Percentiles rank a stretch among this genome's conserved stretches.
phyloP scores from a whole-genome alignment of 2,888 invertebrate genomes.

The Amaurobius ferox region DNA sequence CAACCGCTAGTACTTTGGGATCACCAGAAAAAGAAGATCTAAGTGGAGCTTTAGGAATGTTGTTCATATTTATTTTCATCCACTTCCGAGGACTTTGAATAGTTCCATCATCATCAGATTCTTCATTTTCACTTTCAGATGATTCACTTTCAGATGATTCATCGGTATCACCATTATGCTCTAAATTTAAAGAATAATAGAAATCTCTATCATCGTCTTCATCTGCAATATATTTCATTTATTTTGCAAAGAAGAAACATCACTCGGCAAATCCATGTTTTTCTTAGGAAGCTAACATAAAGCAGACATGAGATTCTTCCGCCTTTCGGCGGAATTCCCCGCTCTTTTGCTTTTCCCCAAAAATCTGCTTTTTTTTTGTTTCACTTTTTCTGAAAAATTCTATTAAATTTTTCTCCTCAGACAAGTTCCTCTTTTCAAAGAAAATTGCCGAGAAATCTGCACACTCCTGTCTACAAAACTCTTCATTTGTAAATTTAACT shows the following conservation, averaged over 20 bases:
- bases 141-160: too few species aligned
- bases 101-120: constrained; percentile 32
- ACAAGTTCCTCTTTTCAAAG: too few species aligned
- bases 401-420: too few species aligned
- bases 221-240: not conserved
- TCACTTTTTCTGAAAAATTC: too few species aligned
- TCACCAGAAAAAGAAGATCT: constrained; percentile 23
- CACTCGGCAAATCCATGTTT: not conserved
- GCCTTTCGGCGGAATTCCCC: too few species aligned
- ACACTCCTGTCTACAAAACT: too few species aligned
- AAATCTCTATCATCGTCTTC: not conserved
- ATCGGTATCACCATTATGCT: not conserved
- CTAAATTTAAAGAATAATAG: not conserved
- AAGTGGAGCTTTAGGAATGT: constrained; percentile 9
- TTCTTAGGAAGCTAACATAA: too few species aligned
- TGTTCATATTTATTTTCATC: constrained; percentile 29
- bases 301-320: too few species aligned
- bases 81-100: constrained; percentile 27
- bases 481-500: too few species aligned
- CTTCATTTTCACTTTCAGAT: constrained; percentile 27
- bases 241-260: not conserved
- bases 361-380: too few species aligned
- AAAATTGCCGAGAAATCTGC: too few species aligned
- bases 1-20: constrained; percentile 11
- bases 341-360: too few species aligned